phyloP scores from a whole-genome alignment of 2,113 vertebrate genomes.

The Semnornis frantzii region DNA sequence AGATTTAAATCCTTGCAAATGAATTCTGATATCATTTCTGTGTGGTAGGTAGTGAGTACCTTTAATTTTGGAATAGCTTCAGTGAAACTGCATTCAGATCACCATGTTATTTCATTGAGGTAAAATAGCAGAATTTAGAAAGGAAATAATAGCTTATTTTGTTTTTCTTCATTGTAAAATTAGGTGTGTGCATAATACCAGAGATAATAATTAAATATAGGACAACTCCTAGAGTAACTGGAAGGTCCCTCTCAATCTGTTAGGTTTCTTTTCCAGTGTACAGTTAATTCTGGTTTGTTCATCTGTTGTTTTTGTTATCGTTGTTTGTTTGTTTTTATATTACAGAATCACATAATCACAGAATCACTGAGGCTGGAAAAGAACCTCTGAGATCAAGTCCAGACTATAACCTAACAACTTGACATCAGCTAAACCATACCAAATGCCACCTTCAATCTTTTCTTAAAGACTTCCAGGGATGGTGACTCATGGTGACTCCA shows the following conservation, averaged over 20 bases:
- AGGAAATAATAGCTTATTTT: background rate
- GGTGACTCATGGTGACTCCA: too few species aligned
- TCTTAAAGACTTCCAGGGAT: too few species aligned
- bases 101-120: background rate
- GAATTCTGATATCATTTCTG: background rate
- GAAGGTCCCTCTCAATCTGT: background rate
- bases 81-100: background rate
- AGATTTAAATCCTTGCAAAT: slow-evolving; percentile 1
- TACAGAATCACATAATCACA: too few species aligned
- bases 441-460: too few species aligned
- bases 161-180: background rate
- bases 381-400: too few species aligned
- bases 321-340: background rate
- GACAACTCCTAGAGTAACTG: background rate
- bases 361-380: too few species aligned
- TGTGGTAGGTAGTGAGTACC: background rate
- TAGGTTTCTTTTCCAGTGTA: background rate
- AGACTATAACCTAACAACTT: too few species aligned
- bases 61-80: background rate
- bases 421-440: too few species aligned
- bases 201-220: background rate
- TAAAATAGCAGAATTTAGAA: background rate
- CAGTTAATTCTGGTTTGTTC: background rate
- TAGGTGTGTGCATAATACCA: background rate
- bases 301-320: too few species aligned